These are phyloP conservation scores for Chlorodrepanis virens DNA, from an alignment of 2,113 vertebrate genomes.

Conservation along the genomic window DNA sequence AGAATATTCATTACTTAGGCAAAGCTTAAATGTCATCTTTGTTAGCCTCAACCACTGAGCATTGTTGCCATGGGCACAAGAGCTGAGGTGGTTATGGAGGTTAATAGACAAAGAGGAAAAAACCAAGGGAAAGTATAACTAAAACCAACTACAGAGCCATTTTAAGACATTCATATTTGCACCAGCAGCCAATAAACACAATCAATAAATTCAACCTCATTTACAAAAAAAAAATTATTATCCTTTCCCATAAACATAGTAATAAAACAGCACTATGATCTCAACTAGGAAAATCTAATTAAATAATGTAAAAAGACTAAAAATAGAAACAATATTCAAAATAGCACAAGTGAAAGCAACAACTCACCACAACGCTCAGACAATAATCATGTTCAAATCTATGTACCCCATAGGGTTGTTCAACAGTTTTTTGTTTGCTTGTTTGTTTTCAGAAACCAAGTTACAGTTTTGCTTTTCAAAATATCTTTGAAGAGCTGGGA, in stretches of 20 bases:
- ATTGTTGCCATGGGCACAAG: slow-evolving; percentile 55
- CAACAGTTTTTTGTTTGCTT: slow-evolving; percentile 31
- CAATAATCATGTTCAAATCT: slow-evolving; percentile 48
- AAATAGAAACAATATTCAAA: slow-evolving; percentile 30
- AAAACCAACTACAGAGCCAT: slow-evolving; percentile 10
- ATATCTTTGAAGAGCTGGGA: slow-evolving; percentile 38
- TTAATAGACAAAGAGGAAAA: slow-evolving; percentile 41
- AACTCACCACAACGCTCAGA: slow-evolving; percentile 13
- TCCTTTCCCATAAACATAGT: background rate
- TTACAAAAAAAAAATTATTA: slow-evolving; percentile 16
- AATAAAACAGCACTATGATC: background rate
- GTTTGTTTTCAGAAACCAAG: slow-evolving; percentile 40
- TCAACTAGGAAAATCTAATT: slow-evolving; percentile 18
- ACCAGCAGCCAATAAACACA: slow-evolving; percentile 6
- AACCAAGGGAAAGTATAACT: slow-evolving; percentile 27
- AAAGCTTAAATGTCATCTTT: slow-evolving; percentile 62
- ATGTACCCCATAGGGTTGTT: background rate
- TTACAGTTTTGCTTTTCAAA: slow-evolving; percentile 32
- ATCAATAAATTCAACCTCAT: slow-evolving; percentile 12
- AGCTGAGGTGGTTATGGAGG: slow-evolving; percentile 55
- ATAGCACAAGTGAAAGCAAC: background rate
- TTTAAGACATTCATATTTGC: background rate
- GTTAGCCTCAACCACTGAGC: slow-evolving; percentile 37
- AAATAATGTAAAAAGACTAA: slow-evolving; percentile 27
- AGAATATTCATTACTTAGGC: slow-evolving; percentile 62